A percentile compares a stretch with the other conserved stretches of the same genome.
Evolutionary conservation across 1,140 invertebrate genomes (phyloP).

Genomic region (Gryon sp.): DNA sequence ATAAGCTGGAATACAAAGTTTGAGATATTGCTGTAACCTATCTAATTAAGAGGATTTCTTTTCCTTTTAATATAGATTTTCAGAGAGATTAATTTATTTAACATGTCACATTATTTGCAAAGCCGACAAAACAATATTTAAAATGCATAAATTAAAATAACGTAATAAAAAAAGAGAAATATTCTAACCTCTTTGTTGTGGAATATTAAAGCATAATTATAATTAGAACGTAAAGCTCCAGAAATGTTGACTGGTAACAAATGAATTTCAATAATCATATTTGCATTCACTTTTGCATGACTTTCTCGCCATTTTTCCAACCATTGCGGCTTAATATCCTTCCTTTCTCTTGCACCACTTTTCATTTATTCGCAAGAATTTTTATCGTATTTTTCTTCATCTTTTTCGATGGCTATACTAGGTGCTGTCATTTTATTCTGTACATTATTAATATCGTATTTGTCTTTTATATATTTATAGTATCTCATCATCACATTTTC

Average conservation of each 20-base stretch:
- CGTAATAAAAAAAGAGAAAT: too few species aligned
- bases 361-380: conserved; percentile 29
- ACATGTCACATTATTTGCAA: too few species aligned
- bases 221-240: conserved; percentile 1
- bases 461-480: conserved; percentile 34
- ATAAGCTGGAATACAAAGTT: too few species aligned
- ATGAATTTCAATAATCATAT: conserved; percentile 35
- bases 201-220: conserved; percentile 25
- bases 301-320: conserved; percentile 15
- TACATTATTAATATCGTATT: conserved; percentile 44
- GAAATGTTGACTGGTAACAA: conserved; percentile 11
- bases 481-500: conserved; percentile 22
- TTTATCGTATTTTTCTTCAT: conserved; percentile 40
- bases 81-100: too few species aligned
- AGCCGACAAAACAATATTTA: too few species aligned
- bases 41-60: too few species aligned
- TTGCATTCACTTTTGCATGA: conserved; percentile 22
- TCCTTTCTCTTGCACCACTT: conserved; percentile 24
- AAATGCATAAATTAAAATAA: conserved; percentile 5
- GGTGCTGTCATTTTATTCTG: conserved; percentile 30
- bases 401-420: conserved; percentile 23
- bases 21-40: too few species aligned
- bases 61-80: too few species aligned
- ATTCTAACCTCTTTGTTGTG: too few species aligned
- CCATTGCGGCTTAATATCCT: conserved; percentile 20